Percentiles rank a stretch among this genome's conserved stretches.
Conservation (phyloP, 2,113 vertebrate species). For the Ammodytes dubius region DNA sequence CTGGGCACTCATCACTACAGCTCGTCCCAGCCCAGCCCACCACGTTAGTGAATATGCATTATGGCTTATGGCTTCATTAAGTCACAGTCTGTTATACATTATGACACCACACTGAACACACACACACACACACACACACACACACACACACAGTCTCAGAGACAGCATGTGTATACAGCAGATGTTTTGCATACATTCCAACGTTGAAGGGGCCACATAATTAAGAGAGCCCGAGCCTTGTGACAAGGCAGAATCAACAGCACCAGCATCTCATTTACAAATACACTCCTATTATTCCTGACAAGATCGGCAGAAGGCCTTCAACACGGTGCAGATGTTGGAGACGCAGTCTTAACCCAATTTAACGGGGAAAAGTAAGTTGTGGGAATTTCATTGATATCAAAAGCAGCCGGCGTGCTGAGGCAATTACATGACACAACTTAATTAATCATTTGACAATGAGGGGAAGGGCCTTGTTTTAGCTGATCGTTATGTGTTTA, state of each 20-base stretch:
- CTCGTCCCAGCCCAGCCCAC: conserved; percentile 66
- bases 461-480: conserved; percentile 85
- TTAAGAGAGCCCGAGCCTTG: conserved; percentile 68
- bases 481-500: conserved; percentile 79
- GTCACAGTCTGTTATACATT: conserved; percentile 78
- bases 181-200: conserved; percentile 77
- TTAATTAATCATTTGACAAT: conserved; percentile 85
- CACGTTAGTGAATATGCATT: conserved; percentile 83
- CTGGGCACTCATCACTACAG: conserved; percentile 63
- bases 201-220: conserved; percentile 70
- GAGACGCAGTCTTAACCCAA: conserved; percentile 37
- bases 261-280: conserved; percentile 59
- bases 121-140: conserved; percentile 56
- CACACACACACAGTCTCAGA: conserved; percentile 48
- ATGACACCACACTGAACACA: conserved; percentile 68
- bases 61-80: conserved; percentile 86
- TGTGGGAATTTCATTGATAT: conserved; percentile 68
- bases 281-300: conserved; percentile 61
- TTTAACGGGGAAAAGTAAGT: conserved; percentile 65
- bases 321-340: conserved; percentile 37
- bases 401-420: conserved; percentile 71
- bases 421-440: conserved; percentile 82
- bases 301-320: conserved; percentile 48
- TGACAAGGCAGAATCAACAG: conserved; percentile 75
- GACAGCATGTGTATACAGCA: conserved; percentile 47